These are phyloP conservation scores for Chascanopsetta lugubris DNA, from an alignment of 2,113 vertebrate genomes.

Conservation along the genomic window DNA sequence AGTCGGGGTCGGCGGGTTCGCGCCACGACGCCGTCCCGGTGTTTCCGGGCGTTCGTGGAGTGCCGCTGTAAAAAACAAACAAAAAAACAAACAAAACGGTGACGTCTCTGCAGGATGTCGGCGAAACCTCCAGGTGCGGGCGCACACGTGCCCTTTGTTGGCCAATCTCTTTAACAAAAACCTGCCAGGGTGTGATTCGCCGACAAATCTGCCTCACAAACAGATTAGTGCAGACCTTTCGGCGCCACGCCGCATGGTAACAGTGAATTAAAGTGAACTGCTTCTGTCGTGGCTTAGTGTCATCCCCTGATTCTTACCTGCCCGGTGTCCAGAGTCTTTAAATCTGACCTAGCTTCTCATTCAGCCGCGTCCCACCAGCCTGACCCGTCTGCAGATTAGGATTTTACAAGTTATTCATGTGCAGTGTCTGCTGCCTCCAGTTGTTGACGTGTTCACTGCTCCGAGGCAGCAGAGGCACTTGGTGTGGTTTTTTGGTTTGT, in stretches of 20 bases:
- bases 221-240: constrained; percentile 58
- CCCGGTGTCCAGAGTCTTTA: constrained; percentile 49
- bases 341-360: constrained; percentile 48
- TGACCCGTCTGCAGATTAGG: constrained; percentile 53
- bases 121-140: background rate
- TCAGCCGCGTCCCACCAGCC: constrained; percentile 49
- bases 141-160: background rate
- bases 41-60: background rate
- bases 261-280: constrained; percentile 73
- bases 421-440: background rate
- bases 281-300: constrained; percentile 57
- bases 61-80: too few species aligned
- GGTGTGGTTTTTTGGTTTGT: too few species aligned
- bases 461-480: background rate
- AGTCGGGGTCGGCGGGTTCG: constrained; percentile 33
- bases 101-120: constrained; percentile 3
- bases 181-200: constrained; percentile 32
- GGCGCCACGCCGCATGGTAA: constrained; percentile 54
- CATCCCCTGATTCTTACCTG: constrained; percentile 45
- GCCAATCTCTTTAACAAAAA: constrained; percentile 19
- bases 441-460: background rate
- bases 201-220: constrained; percentile 57
- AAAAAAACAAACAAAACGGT: too few species aligned
- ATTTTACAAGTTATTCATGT: constrained; percentile 36
- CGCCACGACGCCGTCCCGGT: background rate